Base-by-base conservation (phyloP, 2,888 invertebrate genomes). In the Endotricha flammealis region DNA sequence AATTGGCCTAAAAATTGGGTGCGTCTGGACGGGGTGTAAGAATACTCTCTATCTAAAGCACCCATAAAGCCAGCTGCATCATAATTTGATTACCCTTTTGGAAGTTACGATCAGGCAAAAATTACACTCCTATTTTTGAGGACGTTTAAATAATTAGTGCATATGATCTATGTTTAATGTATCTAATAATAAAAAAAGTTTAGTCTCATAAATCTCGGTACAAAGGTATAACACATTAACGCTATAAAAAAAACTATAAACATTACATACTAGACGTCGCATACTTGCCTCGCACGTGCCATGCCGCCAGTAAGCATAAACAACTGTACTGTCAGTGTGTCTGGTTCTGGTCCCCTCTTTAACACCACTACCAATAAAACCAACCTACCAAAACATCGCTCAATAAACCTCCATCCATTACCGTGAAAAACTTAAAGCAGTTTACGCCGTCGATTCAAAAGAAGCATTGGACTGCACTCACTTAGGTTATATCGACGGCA, bases 261-360 rank as follows among this genome's bases (percentile, higher is more conserved):
- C 20, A 20, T 64, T 77, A 74, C 75, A 71, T 81, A 78, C 63
- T 59, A 47, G 54, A 47, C 56, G 73, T 65, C 71, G 60, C 64
- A 62, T 53, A 51, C 50, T 48, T 43, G 54, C 46, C 55, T 59
- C 60, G 78, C 83, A 77, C 81, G 82, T 79, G 82, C 81, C 76
- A 48, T 49, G 48, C 37, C 50, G 17, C n/a, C 14, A 41, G 55
- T 57, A 48, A 62, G 69, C 65, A 70, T 74, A 77, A 75, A 76
- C 73, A 75, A 64, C 49, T 49, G 58, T 59, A 62, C 61, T 59
- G 59, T 58, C 57, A 61, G 53, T 57, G 44, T 46, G 58, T 57
- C 58, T 61, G 56, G 50, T 42, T 44, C 50, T 40, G 38, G 56
- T 68, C 70, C 67, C 72, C 68, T 58, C 62, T 64, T 60, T 48